Evolutionary conservation across 2,113 vertebrate species (phyloP).

Genomic region (Melanerpes formicivorus): DNA sequence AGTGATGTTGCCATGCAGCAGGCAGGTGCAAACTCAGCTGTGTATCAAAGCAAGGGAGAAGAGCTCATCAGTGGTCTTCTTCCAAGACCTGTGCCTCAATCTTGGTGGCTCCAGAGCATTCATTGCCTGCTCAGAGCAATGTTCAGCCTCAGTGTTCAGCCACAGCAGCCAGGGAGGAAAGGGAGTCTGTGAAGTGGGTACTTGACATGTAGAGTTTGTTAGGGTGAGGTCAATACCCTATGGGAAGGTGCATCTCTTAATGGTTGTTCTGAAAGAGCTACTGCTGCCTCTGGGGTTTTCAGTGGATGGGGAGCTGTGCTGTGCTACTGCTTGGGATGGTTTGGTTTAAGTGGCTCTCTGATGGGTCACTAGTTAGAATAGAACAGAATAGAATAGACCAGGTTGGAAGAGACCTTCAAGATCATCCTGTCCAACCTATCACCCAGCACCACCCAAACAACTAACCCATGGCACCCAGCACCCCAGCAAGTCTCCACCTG

Average conservation of each 20-base stretch:
- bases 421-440: no score
- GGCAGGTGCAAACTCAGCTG: not conserved
- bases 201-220: not conserved
- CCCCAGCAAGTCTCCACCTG: no score
- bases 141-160: not conserved
- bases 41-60: not conserved
- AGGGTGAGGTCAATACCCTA: not conserved
- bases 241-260: not conserved
- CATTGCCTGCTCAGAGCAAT: rapidly evolving
- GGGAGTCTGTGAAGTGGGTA: not conserved
- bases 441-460: no score
- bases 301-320: not conserved
- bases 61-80: not conserved
- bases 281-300: not conserved
- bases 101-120: not conserved
- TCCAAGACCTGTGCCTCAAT: rapidly evolving
- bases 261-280: not conserved
- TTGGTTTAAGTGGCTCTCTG: not conserved
- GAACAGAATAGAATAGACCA: no score
- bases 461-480: no score
- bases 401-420: no score
- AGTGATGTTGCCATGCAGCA: rapidly evolving
- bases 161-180: not conserved
- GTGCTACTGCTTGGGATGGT: not conserved
- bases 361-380: not conserved